Evolutionary conservation across 2,797 vertebrate species (phyloP), one percentile per base, ranked within the genome.

Genomic region (Etheostoma nigrum): DNA sequence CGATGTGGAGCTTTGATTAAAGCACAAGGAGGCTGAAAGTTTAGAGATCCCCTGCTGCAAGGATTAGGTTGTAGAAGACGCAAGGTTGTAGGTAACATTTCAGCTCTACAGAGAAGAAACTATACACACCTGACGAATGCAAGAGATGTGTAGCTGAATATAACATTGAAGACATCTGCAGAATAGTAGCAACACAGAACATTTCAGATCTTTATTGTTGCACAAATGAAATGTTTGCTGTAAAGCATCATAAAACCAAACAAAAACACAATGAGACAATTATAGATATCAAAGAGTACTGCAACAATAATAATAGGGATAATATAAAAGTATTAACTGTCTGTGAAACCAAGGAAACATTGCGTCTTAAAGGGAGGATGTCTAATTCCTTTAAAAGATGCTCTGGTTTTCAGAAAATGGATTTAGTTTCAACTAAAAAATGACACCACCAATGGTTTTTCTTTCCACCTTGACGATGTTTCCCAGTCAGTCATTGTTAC

Each of bases 1-100:
- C 42, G 61, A 70, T 72, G 79, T 76, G 85, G 74, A 79, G 86
- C 76, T 87, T 70, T 91, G 90, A 90, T 91, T 90, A 88, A 91
- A 84, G 74, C 72, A 10, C 77, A 74, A 62, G 13, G 21, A 79
- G 82, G 72, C 71, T 81, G 78, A 84, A 79, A 83, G 86, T 67
- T 84, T 72, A 87, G 70, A 77, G 60, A 47, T 48, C 72, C 67
- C 85, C 67, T 11, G 62, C 82, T 78, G 84, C 21, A 67, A 83
- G 74, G 82, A 89, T 88, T 79, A 62, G 68, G 74, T 68, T 83
- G 63, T 81, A 63, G 45, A 62, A 62, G 77, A 78, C 64, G 42
- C 40, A 65, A 65, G 51, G 68, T 63, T 60, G 55, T 72, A 30
- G 63, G 64, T 85, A 74, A 86, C 67, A 68, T 69, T 53, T 72